phyloP scores from a whole-genome alignment of 2,113 vertebrate species.

The Chiloscyllium plagiosum region DNA sequence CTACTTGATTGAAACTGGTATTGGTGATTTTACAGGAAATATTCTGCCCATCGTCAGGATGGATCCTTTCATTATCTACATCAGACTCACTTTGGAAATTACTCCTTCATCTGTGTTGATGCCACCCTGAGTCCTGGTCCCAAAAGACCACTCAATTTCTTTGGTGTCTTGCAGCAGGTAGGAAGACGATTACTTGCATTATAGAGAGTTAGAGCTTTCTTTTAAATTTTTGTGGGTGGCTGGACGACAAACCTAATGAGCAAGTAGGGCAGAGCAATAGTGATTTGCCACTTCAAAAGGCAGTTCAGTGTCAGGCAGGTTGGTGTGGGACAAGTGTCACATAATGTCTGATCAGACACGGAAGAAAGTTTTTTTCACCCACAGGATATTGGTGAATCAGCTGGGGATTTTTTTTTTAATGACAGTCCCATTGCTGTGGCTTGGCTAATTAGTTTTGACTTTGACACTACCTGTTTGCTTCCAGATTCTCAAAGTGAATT shows the following conservation, averaged over 20 bases:
- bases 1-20: not conserved
- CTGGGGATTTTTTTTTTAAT: not conserved
- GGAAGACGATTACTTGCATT: not conserved
- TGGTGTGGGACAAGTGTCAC: not conserved
- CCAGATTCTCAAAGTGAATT: not conserved
- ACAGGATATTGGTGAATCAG: not conserved
- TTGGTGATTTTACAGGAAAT: constrained; percentile 68
- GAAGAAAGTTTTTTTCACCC: not conserved
- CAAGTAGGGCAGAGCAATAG: not conserved
- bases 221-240: not conserved
- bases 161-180: constrained; percentile 84
- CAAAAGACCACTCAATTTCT: constrained; percentile 92
- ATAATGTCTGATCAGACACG: too few relatives aligned
- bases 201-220: not conserved
- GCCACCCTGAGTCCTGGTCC: constrained; percentile 84
- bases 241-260: not conserved
- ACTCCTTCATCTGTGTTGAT: constrained; percentile 89
- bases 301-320: not conserved
- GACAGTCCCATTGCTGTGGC: not conserved
- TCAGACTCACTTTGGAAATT: constrained; percentile 83
- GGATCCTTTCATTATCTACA: constrained; percentile 90
- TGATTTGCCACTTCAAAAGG: not conserved
- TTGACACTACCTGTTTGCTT: not conserved
- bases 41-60: constrained; percentile 77
- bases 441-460: too few relatives aligned